These are phyloP conservation scores for Actias luna DNA, from an alignment of 2,888 invertebrate genomes.

Conservation along the genomic window DNA sequence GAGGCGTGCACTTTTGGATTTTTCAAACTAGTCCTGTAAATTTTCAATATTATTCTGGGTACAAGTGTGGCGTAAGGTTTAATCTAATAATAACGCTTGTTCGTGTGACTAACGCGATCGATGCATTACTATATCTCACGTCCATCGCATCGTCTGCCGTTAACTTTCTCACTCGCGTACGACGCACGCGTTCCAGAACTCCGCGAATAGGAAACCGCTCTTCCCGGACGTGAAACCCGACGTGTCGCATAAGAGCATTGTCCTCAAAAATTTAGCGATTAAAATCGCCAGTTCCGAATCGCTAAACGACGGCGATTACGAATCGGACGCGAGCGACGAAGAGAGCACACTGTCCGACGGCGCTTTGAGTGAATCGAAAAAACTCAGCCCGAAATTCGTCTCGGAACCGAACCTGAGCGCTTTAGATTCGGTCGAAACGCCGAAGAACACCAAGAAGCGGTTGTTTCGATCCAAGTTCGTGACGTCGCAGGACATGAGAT, in stretches of 20 bases:
- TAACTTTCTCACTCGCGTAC: slow-evolving; percentile 54
- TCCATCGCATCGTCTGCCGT: slow-evolving; percentile 32
- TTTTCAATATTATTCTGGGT: background rate
- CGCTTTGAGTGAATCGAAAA: slow-evolving; percentile 57
- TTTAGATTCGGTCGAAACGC: slow-evolving; percentile 66
- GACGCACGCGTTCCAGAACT: slow-evolving; percentile 68
- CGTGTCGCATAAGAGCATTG: slow-evolving; percentile 71
- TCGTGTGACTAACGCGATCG: slow-evolving; percentile 23
- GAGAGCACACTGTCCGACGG: slow-evolving; percentile 74
- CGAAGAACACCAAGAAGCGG: slow-evolving; percentile 69
- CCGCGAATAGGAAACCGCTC: slow-evolving; percentile 59
- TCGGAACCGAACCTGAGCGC: slow-evolving; percentile 74
- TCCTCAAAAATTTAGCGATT: slow-evolving; percentile 69
- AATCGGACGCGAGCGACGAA: slow-evolving; percentile 70
- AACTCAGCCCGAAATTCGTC: slow-evolving; percentile 72
- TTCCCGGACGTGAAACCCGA: slow-evolving; percentile 66
- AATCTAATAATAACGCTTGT: slow-evolving; percentile 22
- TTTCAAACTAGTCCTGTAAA: background rate
- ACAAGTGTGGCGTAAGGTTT: background rate
- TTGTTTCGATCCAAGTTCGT: slow-evolving; percentile 69
- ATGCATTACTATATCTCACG: slow-evolving; percentile 7
- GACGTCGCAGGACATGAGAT: slow-evolving; percentile 64
- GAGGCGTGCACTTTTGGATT: too few species aligned
- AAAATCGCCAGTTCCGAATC: slow-evolving; percentile 72
- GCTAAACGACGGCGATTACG: slow-evolving; percentile 58